phyloP scores from a whole-genome alignment of 2,113 vertebrate species.

The Ardeotis arabs region DNA sequence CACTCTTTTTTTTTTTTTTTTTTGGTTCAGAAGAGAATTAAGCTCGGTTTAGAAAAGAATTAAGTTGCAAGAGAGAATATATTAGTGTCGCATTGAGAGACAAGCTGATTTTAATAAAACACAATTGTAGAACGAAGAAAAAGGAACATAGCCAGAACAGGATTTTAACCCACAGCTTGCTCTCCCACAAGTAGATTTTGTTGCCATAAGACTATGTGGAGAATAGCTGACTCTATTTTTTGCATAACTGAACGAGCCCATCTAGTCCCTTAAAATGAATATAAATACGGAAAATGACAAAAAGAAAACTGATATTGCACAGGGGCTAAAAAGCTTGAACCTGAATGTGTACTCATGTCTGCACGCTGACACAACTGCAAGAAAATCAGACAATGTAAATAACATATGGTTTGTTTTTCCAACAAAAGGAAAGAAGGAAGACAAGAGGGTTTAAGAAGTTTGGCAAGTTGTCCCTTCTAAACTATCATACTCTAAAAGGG shows the following conservation, averaged over 20 bases:
- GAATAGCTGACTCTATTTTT: conserved; percentile 25
- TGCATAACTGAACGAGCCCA: not conserved
- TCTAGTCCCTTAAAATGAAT: conserved; percentile 47
- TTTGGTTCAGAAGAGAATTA: not conserved
- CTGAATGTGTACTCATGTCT: conserved; percentile 13
- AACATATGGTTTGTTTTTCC: conserved; percentile 65
- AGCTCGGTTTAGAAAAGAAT: conserved; percentile 40
- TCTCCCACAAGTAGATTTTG: conserved; percentile 23
- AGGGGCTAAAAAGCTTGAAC: conserved; percentile 23
- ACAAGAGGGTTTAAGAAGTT: conserved; percentile 41
- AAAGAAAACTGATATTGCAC: conserved; percentile 54
- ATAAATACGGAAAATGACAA: conserved; percentile 24
- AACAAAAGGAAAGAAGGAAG: conserved; percentile 45
- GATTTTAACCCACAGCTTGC: conserved; percentile 49
- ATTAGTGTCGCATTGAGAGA: conserved; percentile 36
- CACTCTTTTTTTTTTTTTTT: not conserved
- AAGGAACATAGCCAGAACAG: conserved; percentile 19
- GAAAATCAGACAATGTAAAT: conserved; percentile 64
- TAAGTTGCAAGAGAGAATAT: conserved; percentile 45
- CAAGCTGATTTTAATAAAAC: conserved; percentile 64
- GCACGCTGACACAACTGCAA: not conserved
- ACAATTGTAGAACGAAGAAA: conserved; percentile 38
- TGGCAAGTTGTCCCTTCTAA: conserved; percentile 56
- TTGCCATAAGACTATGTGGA: conserved; percentile 6
- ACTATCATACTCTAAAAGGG: conserved; percentile 7